A percentile compares a stretch with the other conserved stretches of the same genome.
Conservation (phyloP, 2,113 vertebrate genomes). For the Oxygymnocypris stewartii region DNA sequence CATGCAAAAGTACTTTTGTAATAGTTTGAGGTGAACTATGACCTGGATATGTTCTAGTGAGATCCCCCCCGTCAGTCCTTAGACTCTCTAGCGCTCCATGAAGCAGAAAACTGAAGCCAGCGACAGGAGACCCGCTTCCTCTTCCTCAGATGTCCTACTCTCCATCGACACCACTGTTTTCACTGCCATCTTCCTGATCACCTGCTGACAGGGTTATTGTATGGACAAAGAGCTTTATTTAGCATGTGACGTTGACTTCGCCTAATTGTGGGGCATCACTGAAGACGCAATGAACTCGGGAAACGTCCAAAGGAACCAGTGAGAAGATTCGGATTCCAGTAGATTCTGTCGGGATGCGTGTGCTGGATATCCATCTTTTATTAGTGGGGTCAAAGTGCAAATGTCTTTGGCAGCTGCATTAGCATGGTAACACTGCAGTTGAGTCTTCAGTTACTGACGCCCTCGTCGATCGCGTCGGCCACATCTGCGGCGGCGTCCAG, state of each 20-base stretch:
- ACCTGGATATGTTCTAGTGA: neutral
- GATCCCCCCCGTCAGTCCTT: neutral
- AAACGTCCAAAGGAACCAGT: slow-evolving; percentile 14
- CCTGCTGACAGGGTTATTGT: slow-evolving; percentile 10
- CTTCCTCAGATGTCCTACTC: neutral
- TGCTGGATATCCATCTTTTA: slow-evolving; percentile 6
- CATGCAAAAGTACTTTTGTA: no score
- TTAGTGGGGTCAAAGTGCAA: slow-evolving; percentile 58
- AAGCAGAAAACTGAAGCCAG: slow-evolving; percentile 48
- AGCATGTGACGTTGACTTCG: neutral
- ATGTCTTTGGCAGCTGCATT: slow-evolving; percentile 41
- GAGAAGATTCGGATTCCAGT: slow-evolving; percentile 23
- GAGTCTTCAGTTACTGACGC: slow-evolving; percentile 77
- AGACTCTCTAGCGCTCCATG: neutral
- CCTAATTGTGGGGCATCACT: slow-evolving; percentile 19
- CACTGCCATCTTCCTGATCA: neutral
- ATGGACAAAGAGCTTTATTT: slow-evolving; percentile 24
- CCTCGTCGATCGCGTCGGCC: slow-evolving; percentile 82
- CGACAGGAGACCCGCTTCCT: slow-evolving; percentile 35
- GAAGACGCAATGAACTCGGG: slow-evolving; percentile 5
- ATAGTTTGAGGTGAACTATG: neutral
- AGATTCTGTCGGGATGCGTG: slow-evolving; percentile 11
- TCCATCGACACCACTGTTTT: neutral
- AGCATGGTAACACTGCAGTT: slow-evolving; percentile 24
- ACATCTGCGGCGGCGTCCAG: slow-evolving; percentile 80